Conservation (phyloP, 2,888 invertebrate species). For the Blera fallax region DNA sequence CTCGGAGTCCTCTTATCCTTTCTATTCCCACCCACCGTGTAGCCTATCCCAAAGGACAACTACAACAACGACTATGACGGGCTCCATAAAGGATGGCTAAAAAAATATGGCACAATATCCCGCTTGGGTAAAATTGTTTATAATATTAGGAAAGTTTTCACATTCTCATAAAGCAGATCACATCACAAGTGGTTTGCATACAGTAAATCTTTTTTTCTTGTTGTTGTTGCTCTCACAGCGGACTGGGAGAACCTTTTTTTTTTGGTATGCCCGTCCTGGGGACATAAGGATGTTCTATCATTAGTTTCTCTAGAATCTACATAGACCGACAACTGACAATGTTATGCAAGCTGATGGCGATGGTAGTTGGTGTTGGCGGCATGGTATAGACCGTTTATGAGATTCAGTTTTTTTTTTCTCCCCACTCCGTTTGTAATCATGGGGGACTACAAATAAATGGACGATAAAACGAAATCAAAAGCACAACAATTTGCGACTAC, state of each 20-base stretch:
- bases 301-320: slow-evolving; percentile 25
- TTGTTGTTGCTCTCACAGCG: slow-evolving; percentile 27
- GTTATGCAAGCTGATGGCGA: slow-evolving; percentile 36
- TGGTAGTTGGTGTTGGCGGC: slow-evolving; percentile 6
- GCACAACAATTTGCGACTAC: slow-evolving; percentile 68
- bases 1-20: slow-evolving; percentile 41
- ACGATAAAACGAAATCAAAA: slow-evolving; percentile 72
- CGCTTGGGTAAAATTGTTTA: slow-evolving; percentile 70
- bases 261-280: background rate
- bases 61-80: background rate
- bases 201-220: slow-evolving; percentile 45
- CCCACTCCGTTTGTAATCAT: slow-evolving; percentile 47
- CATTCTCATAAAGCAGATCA: slow-evolving; percentile 70
- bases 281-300: slow-evolving; percentile 32
- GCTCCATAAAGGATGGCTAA: slow-evolving; percentile 16
- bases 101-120: slow-evolving; percentile 52
- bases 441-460: slow-evolving; percentile 66
- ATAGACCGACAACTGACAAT: slow-evolving; percentile 31
- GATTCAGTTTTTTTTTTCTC: slow-evolving; percentile 20
- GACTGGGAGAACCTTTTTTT: slow-evolving; percentile 23
- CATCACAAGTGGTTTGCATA: slow-evolving; percentile 71
- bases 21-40: slow-evolving; percentile 15
- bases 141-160: slow-evolving; percentile 70
- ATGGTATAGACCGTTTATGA: slow-evolving; percentile 34
- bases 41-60: slow-evolving; percentile 35